Evolutionary conservation across 2,888 invertebrate species (phyloP), one percentile per base, ranked within the genome.

Genomic region (Xylota sylvarum): DNA sequence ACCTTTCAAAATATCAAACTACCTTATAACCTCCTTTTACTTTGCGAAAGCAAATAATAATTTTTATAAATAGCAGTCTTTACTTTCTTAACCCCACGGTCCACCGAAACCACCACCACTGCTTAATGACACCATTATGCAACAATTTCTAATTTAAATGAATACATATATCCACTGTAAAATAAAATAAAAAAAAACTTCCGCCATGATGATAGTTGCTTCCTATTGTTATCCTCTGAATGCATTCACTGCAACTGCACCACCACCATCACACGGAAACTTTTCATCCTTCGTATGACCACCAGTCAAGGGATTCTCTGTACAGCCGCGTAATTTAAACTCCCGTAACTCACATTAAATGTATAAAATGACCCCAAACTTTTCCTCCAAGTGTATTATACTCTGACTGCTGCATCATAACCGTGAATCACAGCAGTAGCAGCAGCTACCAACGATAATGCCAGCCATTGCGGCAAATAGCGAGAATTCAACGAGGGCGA

Each of bases 291-390:
- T 52, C 30, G 27, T 37, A 40, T 12, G 43, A 37, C 56, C 30
- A 62, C 56, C 40, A 62, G 55, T 62, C 9, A 10, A 14, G 12
- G 23, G 40, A 32, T 65, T 65, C 65, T 65, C 56, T 43, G 23
- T 23, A 35, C 40, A 37, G 30, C 35, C 50, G 43, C 19, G 58
- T 56, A 69, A 70, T 50, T 55, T 55, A 73, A 80, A 73, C 50
- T 74, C 17, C 46, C 64, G 60, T 50, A 52, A 65, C 74, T 67
- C 65, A 46, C 60, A 69, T 81, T 74, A 62, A 62, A 73, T 52
- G 60, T 52, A 52, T 40, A 74, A 74, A 73, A 69, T 74, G 81
- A 62, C 73, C 67, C 50, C 52, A 81, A 81, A 74, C 35, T 74
- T 74, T 60, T 58, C 32, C 67, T 37, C 55, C 37, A 72, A 79